Evolutionary conservation across 2,113 vertebrate genomes (phyloP).

Genomic region (Alces alces): DNA sequence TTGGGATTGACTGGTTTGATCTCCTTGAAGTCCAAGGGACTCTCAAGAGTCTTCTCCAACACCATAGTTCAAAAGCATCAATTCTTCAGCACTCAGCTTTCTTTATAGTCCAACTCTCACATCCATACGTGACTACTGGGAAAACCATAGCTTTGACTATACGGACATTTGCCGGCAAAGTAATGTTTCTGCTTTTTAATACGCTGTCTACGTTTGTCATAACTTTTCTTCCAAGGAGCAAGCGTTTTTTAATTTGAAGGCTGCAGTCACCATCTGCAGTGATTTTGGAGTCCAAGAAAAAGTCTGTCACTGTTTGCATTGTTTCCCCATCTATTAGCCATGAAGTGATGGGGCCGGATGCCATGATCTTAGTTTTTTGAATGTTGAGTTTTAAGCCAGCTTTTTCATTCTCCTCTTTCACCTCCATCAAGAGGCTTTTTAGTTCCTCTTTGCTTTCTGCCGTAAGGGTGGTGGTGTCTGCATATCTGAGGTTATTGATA

Average conservation of each 20-base stretch:
- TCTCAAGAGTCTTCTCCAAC: not conserved
- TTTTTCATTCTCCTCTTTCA: not conserved
- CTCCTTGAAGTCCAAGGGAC: not conserved
- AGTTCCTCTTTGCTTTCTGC: not conserved
- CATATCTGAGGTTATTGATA: not conserved
- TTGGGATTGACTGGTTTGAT: not conserved
- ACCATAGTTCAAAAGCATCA: not conserved
- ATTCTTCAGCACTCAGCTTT: not conserved
- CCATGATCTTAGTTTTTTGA: not conserved
- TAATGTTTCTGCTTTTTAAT: not conserved
- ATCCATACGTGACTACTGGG: not conserved
- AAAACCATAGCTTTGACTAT: not conserved
- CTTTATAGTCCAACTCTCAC: not conserved
- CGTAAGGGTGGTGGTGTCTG: not conserved
- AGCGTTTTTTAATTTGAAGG: not conserved
- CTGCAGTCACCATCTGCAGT: not conserved
- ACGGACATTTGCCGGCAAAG: accelerated
- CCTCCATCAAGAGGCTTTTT: not conserved
- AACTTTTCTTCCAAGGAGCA: not conserved
- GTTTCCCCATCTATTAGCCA: not conserved
- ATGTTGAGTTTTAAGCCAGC: not conserved
- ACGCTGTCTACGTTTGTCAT: not conserved
- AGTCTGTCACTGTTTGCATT: not conserved
- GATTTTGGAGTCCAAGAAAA: not conserved
- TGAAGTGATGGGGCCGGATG: not conserved